These are phyloP conservation scores for Poecile atricapillus DNA, from an alignment of 2,113 vertebrate genomes.

Conservation along the genomic window DNA sequence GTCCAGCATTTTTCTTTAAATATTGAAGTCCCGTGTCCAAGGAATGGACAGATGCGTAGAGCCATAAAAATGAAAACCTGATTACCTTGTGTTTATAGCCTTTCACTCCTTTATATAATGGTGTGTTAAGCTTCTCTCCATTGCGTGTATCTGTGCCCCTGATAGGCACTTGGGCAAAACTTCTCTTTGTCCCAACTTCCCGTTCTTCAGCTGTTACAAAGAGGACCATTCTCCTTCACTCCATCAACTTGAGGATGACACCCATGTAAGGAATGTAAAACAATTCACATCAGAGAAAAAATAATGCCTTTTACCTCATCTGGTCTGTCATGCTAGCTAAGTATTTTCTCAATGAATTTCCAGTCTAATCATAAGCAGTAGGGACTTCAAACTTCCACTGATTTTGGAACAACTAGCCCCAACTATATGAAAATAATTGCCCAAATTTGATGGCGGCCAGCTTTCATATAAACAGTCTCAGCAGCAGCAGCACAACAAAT, in stretches of 20 bases:
- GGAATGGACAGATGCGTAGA: neutral
- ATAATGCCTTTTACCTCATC: neutral
- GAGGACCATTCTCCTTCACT: neutral
- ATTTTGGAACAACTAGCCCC: neutral
- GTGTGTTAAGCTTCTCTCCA: neutral
- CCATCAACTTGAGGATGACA: neutral
- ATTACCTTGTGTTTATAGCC: neutral
- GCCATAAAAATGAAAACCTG: neutral
- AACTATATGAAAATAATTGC: neutral
- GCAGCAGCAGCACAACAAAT: neutral
- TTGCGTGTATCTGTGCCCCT: neutral
- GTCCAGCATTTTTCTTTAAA: neutral
- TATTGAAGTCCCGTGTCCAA: neutral
- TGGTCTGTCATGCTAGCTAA: neutral
- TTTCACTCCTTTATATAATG: neutral
- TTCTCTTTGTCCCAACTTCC: conserved; percentile 14
- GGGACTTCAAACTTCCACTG: neutral
- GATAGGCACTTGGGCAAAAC: neutral
- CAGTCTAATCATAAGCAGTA: neutral
- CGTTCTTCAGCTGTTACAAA: neutral
- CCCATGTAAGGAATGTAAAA: neutral
- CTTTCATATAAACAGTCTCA: neutral
- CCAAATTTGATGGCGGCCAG: neutral
- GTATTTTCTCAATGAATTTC: neutral
- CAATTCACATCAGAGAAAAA: neutral